Conservation (phyloP, 2,797 vertebrate genomes). For the Meriones psammophilus region DNA sequence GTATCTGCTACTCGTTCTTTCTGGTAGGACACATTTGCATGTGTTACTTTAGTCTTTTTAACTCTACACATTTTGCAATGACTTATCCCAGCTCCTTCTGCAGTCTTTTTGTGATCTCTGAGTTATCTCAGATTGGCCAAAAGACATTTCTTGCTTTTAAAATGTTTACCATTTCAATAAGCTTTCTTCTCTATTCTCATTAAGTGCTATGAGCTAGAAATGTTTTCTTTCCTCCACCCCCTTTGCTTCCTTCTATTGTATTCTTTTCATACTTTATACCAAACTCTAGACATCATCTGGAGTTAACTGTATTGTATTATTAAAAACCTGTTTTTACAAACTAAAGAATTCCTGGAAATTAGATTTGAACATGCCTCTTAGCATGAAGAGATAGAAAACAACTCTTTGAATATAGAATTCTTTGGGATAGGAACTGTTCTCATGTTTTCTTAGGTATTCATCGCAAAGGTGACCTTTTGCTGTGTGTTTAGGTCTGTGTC, state of each 20-base stretch:
- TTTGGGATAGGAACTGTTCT: neutral
- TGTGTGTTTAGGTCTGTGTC: conserved; percentile 6
- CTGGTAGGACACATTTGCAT: neutral
- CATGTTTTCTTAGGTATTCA: neutral
- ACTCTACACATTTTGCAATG: too few relatives aligned
- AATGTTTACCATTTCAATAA: neutral
- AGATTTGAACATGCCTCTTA: conserved; percentile 8
- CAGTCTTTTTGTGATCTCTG: neutral
- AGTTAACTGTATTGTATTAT: conserved; percentile 46
- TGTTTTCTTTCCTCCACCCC: neutral
- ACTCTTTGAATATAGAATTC: conserved; percentile 2
- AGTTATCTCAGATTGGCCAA: neutral
- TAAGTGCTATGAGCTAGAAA: neutral
- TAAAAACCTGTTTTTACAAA: conserved; percentile 44
- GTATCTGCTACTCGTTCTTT: neutral
- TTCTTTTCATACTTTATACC: neutral
- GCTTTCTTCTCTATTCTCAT: neutral
- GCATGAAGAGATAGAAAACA: neutral
- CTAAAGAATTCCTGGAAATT: conserved; percentile 54
- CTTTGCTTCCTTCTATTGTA: neutral
- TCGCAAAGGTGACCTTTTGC: neutral
- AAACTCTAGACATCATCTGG: neutral
- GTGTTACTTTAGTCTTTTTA: neutral
- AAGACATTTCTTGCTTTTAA: neutral
- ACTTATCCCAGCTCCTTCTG: neutral